Base-by-base conservation (phyloP, 2,113 vertebrate species). In the Apteryx mantelli region DNA sequence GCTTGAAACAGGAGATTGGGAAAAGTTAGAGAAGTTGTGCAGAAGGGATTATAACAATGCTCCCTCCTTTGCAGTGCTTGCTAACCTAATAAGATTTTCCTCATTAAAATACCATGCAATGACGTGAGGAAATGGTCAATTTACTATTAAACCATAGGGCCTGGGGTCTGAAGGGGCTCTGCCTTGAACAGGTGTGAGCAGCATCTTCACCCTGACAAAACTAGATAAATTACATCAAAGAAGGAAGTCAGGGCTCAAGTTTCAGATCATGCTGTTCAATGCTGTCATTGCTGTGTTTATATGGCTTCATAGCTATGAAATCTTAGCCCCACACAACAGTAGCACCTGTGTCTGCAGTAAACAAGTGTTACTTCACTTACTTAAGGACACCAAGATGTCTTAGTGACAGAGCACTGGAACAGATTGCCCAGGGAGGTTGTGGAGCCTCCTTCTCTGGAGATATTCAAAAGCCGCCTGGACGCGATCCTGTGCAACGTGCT, bases 1-100 rank as follows among this genome's bases (percentile, higher is more conserved):
- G 73, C 83, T 89, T 91, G 66, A 68, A 92, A 93, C 20, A 89
- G 71, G 14, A 71, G 60, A n/a, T 53, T 68, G 64, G 61, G 87
- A 91, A 38, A 97, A 94, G 79, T 87, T 76, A 94, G 83, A 91
- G 53, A 79, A 86, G 58, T 91, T 34, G 7, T 80, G 52, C 55
- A 91, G 75, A 73, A 83, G 40, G 25, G 55, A 93, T 22, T 26
- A 34, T n/a, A 85, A 55, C 56, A 38, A 38, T 7, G 24, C 52
- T 86, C 28, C 77, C 40, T 91, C 55, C 65, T 86, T 58, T 89
- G 48, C 82, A 60, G 74, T 56, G 55, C 81, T 86, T 63, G 6
- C 25, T 88, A 83, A 81, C 25, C 56, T 78, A 58, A 13, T 48
- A 56, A 77, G 24, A 20, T 75, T 91, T 80, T 90, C n/a, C 13